Evolutionary conservation across 64 coral and sea anemone genomes (phyloP).

Genomic region (Catalaphyllia jardinei): DNA sequence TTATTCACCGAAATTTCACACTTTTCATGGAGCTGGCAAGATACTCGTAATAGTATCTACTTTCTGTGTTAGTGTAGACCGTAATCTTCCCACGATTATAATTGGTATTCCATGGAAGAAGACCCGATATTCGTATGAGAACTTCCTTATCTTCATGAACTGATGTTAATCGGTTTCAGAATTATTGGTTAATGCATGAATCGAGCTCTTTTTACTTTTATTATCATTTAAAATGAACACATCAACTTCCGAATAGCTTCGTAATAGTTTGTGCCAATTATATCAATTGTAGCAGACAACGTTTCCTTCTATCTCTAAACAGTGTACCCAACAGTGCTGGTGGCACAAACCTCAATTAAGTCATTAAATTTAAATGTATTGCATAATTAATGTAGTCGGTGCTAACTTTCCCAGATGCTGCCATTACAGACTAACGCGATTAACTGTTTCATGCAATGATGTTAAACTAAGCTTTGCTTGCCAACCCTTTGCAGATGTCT

Average conservation of each 20-base stretch:
- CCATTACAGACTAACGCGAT: too few species aligned
- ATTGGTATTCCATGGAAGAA: too few species aligned
- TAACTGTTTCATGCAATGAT: too few species aligned
- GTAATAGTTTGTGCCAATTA: not conserved
- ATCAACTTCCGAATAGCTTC: too few species aligned
- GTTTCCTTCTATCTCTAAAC: not conserved
- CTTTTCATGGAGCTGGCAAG: not conserved
- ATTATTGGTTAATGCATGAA: too few species aligned
- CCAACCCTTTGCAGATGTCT: not conserved
- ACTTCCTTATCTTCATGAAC: too few species aligned
- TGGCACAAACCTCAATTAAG: slow-evolving; percentile 20
- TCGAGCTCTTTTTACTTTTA: too few species aligned
- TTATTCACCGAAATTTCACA: not conserved
- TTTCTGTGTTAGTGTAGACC: not conserved
- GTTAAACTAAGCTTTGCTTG: not conserved
- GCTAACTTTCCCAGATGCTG: not conserved
- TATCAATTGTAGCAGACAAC: not conserved
- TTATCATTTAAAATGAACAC: too few species aligned
- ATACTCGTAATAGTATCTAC: not conserved
- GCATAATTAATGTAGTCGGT: not conserved
- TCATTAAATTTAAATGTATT: slow-evolving; percentile 25
- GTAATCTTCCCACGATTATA: not conserved
- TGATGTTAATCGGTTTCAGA: too few species aligned
- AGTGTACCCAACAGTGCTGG: not conserved
- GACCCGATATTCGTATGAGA: too few species aligned